Base-by-base conservation (phyloP, 2,797 vertebrate species). In the Myiothlypis chrysogaster region DNA sequence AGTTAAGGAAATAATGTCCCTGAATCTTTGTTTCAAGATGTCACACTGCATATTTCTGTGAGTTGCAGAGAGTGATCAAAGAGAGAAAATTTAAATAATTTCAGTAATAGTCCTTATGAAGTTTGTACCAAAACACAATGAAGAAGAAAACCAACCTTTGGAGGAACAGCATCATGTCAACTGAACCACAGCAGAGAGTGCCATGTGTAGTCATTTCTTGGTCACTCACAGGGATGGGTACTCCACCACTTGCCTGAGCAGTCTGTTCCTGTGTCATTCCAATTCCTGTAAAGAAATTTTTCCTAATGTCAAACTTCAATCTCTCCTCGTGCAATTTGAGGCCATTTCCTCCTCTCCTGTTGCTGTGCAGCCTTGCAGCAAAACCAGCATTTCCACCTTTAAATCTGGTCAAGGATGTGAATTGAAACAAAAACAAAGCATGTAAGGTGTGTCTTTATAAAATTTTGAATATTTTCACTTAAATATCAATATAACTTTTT, bases 151-250 rank as follows among this genome's bases (percentile, higher is more conserved):
- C 11, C 28, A 39, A 18, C 16, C 28, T 65, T 46, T 34, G 28
- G 20, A 21, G 0, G 0, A 61, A 32, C n/a, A 39, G 8, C 23
- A 46, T 28, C 17, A 18, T 8, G 20, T 16, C 10, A n/a, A 2
- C 28, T 25, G 41, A 30, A 30, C 9, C 28, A 25, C 0, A 39
- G 11, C 52, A 39, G 44, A 11, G 6, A n/a, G n/a, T 16, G 19
- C n/a, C 52, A 34, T 3, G 3, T 30, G n/a, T 5, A 12, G 14
- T 22, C 16, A 52, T 59, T 72, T 65, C n/a, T 5, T 52, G n/a
- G 39, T 5, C 23, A 15, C 24, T 64, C 14, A 12, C 19, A 17
- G 14, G 27, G 13, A 13, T 21, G 13, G 23, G 10, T 7, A 15
- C 32, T 37, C 30, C n/a, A 57, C 27, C 19, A 7, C 27, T 50